Evolutionary conservation across 2,113 vertebrate species (phyloP), one percentile per base, ranked within the genome.

Genomic region (Gavialis gangeticus): DNA sequence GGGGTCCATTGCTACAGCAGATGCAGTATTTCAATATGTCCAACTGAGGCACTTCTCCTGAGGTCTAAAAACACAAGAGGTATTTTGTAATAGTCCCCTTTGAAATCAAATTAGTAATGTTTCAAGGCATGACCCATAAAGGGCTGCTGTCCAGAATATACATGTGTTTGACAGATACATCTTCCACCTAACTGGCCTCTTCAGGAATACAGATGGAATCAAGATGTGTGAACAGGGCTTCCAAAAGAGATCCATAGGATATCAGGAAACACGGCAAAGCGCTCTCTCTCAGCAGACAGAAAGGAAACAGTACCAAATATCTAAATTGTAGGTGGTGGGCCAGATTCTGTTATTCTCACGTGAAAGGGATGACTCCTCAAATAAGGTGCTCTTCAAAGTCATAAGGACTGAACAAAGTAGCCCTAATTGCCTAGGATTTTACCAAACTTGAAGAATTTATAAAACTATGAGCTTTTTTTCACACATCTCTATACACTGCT

Each of bases 81-180:
- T 90, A 97, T 93, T 96, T 91, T 96, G 96, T 96, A 95, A 94
- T 89, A 85, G 89, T 82, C 87, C 75, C 84, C 96, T 96, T 97
- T 97, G 96, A 97, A 96, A 95, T 89, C 93, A 94, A 97, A 97
- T 97, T 96, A 94, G 94, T 58, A 81, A 89, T 96, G 94, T 97
- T 96, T 96, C 94, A 96, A 94, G 94, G 95, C 90, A 0, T 96
- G 95, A 97, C 96, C 96, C 95, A 75, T 96, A 93, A 97, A 97
- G 75, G 90, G 90, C 89, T 94, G 91, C 92, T 92, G 94, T 94
- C 85, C 91, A 90, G 85, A 93, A 79, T 28, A 87, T 91, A 91
- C 96, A 95, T 94, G 93, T 96, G 97, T 95, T 93, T 96, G 94
- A 96, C 96, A 97, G 95, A 95, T 34, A 96, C 90, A 84, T 82